Base-by-base conservation (phyloP, 2,113 vertebrate species). In the Pseudonaja textilis region DNA sequence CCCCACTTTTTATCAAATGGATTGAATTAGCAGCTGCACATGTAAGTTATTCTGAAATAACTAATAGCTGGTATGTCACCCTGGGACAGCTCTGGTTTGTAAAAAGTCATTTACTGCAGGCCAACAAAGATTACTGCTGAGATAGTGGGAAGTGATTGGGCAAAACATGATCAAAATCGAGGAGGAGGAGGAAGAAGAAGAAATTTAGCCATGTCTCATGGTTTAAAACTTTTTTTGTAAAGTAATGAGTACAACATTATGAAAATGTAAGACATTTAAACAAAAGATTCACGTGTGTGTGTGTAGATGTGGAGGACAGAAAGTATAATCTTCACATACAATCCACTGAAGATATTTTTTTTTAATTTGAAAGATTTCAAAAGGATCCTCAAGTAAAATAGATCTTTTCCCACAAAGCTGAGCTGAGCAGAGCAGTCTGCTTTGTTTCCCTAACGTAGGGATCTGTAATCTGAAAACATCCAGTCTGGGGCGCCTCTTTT, bases 1-100 rank as follows among this genome's bases (percentile, higher is more conserved):
- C 92, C 92, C 42, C 26, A 91, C 93, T 87, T 14, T 50, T 5
- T 42, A 88, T 92, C 85, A 52, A 90, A 94, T 88, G 50, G 54
- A 2, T 61, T 64, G 47, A 69, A 42, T 56, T 1, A 0, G 61
- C 9, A 10, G 69, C 59, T 0, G 0, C 26, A 50, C 52, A 69
- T 0, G n/a, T n/a, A 54, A 86, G 59, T 85, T 56, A 34, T 85
- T 90, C 91, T 59, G 22, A 87, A 89, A 81, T 18, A 45, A 91
- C 39, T 7, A 39, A 26, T 54, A 18, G 14, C 85, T 93, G 81
- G 57, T 42, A 52, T 86, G 26, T 61, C 55, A 86, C 54, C 86
- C 69, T 50, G 57, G 56, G 59, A 25, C 56, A 23, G 45, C 23
- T 85, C 61, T 64, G 56, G 50, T 42, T 42, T 45, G 26, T 56